phyloP scores from a whole-genome alignment of 2,888 invertebrate genomes.

The Torymus aiolomorphi region DNA sequence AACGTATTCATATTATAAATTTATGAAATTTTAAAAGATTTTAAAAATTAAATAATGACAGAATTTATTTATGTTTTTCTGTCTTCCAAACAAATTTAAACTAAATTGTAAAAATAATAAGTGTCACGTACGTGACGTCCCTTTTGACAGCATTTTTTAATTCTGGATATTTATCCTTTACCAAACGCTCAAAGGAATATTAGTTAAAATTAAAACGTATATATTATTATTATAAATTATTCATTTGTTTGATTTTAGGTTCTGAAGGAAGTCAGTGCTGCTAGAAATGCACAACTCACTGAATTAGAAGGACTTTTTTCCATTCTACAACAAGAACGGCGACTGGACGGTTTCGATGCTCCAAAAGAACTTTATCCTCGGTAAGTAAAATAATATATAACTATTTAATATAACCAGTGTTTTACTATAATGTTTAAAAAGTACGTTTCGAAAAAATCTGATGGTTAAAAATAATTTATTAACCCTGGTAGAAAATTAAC shows the following conservation, averaged over 20 bases:
- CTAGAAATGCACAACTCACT: constrained; percentile 81
- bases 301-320: constrained; percentile 83
- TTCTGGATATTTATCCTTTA: too few species aligned
- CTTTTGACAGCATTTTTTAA: too few species aligned
- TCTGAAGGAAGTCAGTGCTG: constrained; percentile 76
- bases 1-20: not conserved
- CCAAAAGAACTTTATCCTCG: constrained; percentile 63
- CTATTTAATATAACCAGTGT: not conserved
- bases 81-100: too few species aligned
- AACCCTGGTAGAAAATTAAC: too few species aligned
- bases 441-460: too few species aligned
- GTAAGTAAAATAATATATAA: constrained; percentile 63
- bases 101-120: too few species aligned
- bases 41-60: too few species aligned
- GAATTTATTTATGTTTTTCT: too few species aligned
- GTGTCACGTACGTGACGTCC: too few species aligned
- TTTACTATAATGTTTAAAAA: not conserved
- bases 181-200: too few species aligned
- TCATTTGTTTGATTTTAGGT: constrained; percentile 21
- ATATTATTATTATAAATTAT: not conserved
- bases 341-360: constrained; percentile 76
- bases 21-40: not conserved
- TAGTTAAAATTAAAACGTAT: too few species aligned
- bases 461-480: too few species aligned
- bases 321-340: constrained; percentile 80